phyloP scores from a whole-genome alignment of 2,113 vertebrate genomes.

The Clarias macrocephalus region DNA sequence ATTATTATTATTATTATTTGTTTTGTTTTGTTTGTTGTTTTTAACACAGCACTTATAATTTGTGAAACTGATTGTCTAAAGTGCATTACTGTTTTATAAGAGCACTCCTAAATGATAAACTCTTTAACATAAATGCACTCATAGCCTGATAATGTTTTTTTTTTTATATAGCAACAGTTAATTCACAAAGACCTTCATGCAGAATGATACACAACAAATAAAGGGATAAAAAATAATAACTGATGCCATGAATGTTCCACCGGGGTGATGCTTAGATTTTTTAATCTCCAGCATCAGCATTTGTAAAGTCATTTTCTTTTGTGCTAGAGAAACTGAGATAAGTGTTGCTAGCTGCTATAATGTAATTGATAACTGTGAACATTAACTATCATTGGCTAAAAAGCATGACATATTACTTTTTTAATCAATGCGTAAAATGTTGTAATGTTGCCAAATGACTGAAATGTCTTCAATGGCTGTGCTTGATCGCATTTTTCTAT shows the following conservation, averaged over 20 bases:
- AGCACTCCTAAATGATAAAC: not conserved
- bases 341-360: not conserved
- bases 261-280: too few relatives aligned
- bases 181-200: not conserved
- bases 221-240: too few relatives aligned
- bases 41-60: not conserved
- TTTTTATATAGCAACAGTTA: not conserved
- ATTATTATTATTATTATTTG: not conserved
- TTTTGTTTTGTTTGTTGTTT: too few relatives aligned
- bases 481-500: too few relatives aligned
- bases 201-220: not conserved
- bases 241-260: too few relatives aligned
- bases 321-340: not conserved
- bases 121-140: not conserved
- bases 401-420: not conserved
- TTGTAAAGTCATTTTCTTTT: not conserved
- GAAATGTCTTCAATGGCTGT: too few relatives aligned
- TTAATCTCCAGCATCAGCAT: not conserved
- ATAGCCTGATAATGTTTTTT: not conserved
- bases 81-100: not conserved
- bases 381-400: not conserved
- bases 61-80: not conserved
- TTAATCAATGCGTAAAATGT: not conserved
- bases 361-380: not conserved
- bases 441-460: not conserved